A percentile compares a stretch with the other conserved stretches of the same genome.
Conservation (phyloP, 1,140 invertebrate species). For the Calephelis nemesis region DNA sequence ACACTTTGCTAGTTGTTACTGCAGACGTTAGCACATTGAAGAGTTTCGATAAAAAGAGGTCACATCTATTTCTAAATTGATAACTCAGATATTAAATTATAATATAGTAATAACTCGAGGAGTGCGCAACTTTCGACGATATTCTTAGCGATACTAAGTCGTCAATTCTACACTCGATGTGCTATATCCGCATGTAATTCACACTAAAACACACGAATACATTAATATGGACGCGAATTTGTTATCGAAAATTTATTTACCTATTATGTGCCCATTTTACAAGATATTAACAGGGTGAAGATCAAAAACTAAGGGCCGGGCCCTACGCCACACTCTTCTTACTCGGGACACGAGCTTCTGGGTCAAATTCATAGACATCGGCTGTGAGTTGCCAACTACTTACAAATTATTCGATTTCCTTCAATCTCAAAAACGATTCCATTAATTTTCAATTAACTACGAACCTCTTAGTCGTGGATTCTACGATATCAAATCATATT, state of each 20-base stretch:
- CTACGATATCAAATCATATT: background rate
- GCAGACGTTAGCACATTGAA: slow-evolving; percentile 12
- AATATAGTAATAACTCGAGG: slow-evolving; percentile 51
- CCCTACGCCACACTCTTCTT: slow-evolving; percentile 73
- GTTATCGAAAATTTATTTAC: slow-evolving; percentile 63
- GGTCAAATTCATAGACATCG: slow-evolving; percentile 77
- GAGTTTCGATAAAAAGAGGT: slow-evolving; percentile 24
- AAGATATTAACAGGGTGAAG: slow-evolving; percentile 65
- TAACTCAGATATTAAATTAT: slow-evolving; percentile 57
- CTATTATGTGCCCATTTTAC: slow-evolving; percentile 78
- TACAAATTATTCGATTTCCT: slow-evolving; percentile 26
- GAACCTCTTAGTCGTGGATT: background rate
- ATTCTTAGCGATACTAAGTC: slow-evolving; percentile 72
- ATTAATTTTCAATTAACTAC: background rate
- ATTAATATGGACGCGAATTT: slow-evolving; percentile 27
- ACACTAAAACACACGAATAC: slow-evolving; percentile 27
- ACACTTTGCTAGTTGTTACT: slow-evolving; percentile 19
- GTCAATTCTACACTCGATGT: slow-evolving; percentile 50
- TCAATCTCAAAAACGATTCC: slow-evolving; percentile 6
- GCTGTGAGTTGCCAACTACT: slow-evolving; percentile 58
- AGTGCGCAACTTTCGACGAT: slow-evolving; percentile 66
- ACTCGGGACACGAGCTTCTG: slow-evolving; percentile 75
- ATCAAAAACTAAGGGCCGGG: slow-evolving; percentile 74
- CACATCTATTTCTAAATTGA: slow-evolving; percentile 42
- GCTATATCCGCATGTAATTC: slow-evolving; percentile 51